Evolutionary conservation across 1,140 invertebrate genomes (phyloP).

Genomic region (Cryptotermes secundus): DNA sequence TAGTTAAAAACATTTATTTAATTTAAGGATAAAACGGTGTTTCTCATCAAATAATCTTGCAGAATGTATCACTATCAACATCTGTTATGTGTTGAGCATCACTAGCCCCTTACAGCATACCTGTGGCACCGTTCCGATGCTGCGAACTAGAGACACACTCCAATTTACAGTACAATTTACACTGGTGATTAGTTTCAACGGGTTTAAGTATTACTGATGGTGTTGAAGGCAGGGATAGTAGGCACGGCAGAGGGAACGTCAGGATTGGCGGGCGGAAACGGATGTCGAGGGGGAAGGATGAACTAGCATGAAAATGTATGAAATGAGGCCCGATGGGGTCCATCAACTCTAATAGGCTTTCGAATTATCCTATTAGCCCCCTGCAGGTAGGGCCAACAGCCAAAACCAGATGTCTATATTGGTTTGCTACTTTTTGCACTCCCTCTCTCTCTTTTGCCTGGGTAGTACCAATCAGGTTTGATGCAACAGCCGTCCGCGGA

Average conservation of each 20-base stretch:
- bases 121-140: not conserved
- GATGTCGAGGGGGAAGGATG: not conserved
- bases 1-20: too few relatives aligned
- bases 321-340: conserved; percentile 4
- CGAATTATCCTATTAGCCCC: not conserved
- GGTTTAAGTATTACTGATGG: conserved; percentile 15
- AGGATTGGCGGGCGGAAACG: not conserved
- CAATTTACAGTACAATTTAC: conserved; percentile 6
- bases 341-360: conserved; percentile 11
- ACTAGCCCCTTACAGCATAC: not conserved
- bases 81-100: too few relatives aligned
- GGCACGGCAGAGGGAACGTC: not conserved
- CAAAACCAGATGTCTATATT: not conserved
- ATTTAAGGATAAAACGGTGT: too few relatives aligned
- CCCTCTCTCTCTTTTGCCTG: not conserved
- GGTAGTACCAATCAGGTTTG: not conserved
- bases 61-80: too few relatives aligned
- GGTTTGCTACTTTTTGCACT: not conserved
- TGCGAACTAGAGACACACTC: not conserved
- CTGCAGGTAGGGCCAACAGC: not conserved
- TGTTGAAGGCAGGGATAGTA: not conserved
- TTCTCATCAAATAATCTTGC: too few relatives aligned
- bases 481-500: not conserved
- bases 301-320: conserved; percentile 3
- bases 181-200: not conserved